A percentile compares a stretch with the other conserved stretches of the same genome.
Evolutionary conservation across 2,888 invertebrate genomes (phyloP).

Genomic region (Anoplius nigerrimus): DNA sequence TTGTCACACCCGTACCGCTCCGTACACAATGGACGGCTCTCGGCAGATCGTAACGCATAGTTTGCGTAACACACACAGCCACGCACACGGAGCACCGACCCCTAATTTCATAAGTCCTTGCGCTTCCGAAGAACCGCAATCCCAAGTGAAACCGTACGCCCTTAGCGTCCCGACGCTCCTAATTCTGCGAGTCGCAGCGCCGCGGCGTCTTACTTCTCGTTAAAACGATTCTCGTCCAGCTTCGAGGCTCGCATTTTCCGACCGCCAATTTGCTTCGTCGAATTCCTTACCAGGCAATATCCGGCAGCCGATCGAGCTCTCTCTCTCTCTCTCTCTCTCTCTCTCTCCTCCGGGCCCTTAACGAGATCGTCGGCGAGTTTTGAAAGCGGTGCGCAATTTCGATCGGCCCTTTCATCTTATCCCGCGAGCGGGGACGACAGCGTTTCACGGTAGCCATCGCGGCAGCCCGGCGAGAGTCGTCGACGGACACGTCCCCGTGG

Average conservation of each 20-base stretch:
- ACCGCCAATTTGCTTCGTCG: neutral
- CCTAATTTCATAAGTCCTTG: too few relatives aligned
- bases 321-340: too few relatives aligned
- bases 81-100: too few relatives aligned
- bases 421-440: conserved; percentile 7
- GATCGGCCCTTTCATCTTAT: conserved; percentile 48
- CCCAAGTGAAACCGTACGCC: too few relatives aligned
- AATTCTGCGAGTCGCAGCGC: too few relatives aligned
- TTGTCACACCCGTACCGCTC: too few relatives aligned
- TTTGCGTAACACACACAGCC: too few relatives aligned
- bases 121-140: too few relatives aligned
- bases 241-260: neutral
- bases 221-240: neutral
- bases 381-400: conserved; percentile 49
- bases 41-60: too few relatives aligned
- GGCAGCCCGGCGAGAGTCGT: conserved; percentile 6
- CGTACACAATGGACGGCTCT: too few relatives aligned
- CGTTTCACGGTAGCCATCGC: conserved; percentile 5
- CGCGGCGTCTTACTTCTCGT: neutral
- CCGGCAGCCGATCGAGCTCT: neutral
- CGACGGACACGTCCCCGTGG: conserved; percentile 32
- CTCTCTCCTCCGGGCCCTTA: too few relatives aligned
- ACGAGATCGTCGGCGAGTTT: conserved; percentile 25
- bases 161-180: too few relatives aligned
- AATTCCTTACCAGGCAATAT: neutral